Percentiles rank a stretch among this genome's conserved stretches.
phyloP scores from a whole-genome alignment of 2,797 vertebrate genomes.

The Pangasius djambal region DNA sequence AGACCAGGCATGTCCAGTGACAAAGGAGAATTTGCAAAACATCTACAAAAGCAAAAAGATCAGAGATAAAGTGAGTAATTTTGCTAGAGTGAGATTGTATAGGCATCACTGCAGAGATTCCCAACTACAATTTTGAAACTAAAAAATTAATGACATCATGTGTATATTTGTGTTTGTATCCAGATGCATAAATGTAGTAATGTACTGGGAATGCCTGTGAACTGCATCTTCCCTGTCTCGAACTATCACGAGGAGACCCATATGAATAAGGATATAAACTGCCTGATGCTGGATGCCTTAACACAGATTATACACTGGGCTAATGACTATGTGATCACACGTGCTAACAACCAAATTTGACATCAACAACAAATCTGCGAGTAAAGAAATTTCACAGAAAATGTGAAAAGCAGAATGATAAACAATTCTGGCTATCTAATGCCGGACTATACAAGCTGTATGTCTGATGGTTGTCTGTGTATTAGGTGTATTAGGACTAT shows the following conservation, averaged over 20 bases:
- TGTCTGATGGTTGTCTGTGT: no score
- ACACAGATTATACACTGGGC: slow-evolving; percentile 7
- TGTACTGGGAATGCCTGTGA: slow-evolving; percentile 18
- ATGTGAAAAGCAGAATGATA: not conserved
- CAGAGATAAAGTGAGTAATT: slow-evolving; percentile 44
- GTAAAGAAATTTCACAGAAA: not conserved
- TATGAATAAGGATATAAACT: slow-evolving; percentile 16
- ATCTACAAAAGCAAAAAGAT: slow-evolving; percentile 24
- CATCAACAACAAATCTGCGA: not conserved
- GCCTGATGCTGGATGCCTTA: slow-evolving; percentile 39
- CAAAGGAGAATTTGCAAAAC: slow-evolving; percentile 24
- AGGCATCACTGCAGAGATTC: not conserved
- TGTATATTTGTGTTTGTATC: slow-evolving; percentile 19
- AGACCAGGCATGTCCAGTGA: not conserved
- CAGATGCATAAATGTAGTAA: slow-evolving; percentile 39
- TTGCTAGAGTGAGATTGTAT: not conserved
- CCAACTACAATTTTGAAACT: not conserved
- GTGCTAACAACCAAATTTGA: not conserved
- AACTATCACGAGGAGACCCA: slow-evolving; percentile 45
- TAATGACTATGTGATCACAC: slow-evolving; percentile 24
- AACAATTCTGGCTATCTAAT: not conserved
- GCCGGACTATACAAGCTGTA: no score
- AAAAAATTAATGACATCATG: not conserved
- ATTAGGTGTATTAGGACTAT: no score
- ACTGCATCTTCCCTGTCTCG: slow-evolving; percentile 38